Percentiles rank a stretch among this genome's conserved stretches.
Conservation (phyloP, 2,888 invertebrate species). For the Brassicogethes aeneus region DNA sequence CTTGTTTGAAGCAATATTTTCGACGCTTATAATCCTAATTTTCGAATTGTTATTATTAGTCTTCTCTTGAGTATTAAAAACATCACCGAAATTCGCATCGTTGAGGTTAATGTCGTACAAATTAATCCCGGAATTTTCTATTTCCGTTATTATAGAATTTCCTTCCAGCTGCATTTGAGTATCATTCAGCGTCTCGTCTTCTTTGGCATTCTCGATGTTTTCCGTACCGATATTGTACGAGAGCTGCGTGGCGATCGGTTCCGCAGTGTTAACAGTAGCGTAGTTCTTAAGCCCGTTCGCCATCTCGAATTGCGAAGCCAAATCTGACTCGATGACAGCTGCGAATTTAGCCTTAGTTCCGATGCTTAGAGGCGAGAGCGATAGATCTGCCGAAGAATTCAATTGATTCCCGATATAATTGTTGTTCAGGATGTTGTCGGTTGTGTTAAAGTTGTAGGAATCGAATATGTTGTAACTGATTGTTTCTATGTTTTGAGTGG, state of each 20-base stretch:
- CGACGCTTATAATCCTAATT: slow-evolving; percentile 26
- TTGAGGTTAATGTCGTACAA: slow-evolving; percentile 27
- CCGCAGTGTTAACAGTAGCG: slow-evolving; percentile 39
- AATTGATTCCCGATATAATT: slow-evolving; percentile 7
- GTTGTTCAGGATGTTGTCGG: slow-evolving; percentile 15
- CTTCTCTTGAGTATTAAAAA: slow-evolving; percentile 8
- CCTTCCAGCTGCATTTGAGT: slow-evolving; percentile 35
- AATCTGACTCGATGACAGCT: slow-evolving; percentile 32
- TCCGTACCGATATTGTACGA: slow-evolving; percentile 39
- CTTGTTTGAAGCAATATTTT: slow-evolving; percentile 17
- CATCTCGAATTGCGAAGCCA: slow-evolving; percentile 32
- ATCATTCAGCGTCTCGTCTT: slow-evolving; percentile 34
- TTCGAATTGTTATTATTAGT: slow-evolving; percentile 14
- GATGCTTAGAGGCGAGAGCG: slow-evolving; percentile 2
- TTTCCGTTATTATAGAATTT: slow-evolving; percentile 38
- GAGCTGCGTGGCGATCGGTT: slow-evolving; percentile 36
- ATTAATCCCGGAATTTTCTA: slow-evolving; percentile 34
- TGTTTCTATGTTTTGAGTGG: too few relatives aligned
- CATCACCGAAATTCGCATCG: slow-evolving; percentile 18
- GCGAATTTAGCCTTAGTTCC: slow-evolving; percentile 28
- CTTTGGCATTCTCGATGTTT: slow-evolving; percentile 35
- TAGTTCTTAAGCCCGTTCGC: slow-evolving; percentile 38
- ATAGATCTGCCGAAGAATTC: too few relatives aligned
- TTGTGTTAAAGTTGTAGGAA: slow-evolving; percentile 1
- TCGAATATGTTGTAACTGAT: too few relatives aligned